Base-by-base conservation (phyloP, 2,797 vertebrate genomes). In the Falco naumanni region DNA sequence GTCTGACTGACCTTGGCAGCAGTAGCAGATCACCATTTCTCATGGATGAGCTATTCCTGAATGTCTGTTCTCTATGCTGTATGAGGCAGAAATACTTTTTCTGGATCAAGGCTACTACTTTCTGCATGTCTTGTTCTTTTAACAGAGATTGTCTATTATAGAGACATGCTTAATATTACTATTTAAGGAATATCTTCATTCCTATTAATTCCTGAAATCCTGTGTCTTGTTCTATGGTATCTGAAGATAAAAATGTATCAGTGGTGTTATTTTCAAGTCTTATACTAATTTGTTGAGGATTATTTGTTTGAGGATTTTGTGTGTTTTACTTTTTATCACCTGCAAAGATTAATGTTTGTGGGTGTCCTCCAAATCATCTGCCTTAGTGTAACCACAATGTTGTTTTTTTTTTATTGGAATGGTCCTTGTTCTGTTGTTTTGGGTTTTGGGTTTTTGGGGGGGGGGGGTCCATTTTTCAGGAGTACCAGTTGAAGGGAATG, bases 1-100 rank as follows among this genome's bases (percentile, higher is more conserved):
- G 76, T 97, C 84, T 94, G 65, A 64, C 69, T 91, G 94, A 93
- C 93, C 93, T 94, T 91, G 89, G 87, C 90, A 96, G 84, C 50
- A 86, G 50, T 6, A 89, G 76, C 78, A 94, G 76, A 96, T 95
- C 82, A 86, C 69, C 76, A 69, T 94, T 95, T 94, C 93, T 96
- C 79, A 88, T 79, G 84, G 92, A 91, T 93, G 75, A 93, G 54
- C 92, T 93, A 75, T 87, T 95, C 92, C 82, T 81, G 82, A 95
- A 70, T 75, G 48, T 81, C 87, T 92, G 59, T 72, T 59, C 93
- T 86, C 81, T 79, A 56, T 70, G 76, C 75, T 94, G 88, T 81
- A 66, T 76, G 63, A 91, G 65, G 87, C 68, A 94, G 84, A 95
- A 94, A 83, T 87, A 65, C 47, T 13, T 92, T 93, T 96, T 93